Conservation (phyloP, 1,140 invertebrate species). For the Nasonia giraulti region DNA sequence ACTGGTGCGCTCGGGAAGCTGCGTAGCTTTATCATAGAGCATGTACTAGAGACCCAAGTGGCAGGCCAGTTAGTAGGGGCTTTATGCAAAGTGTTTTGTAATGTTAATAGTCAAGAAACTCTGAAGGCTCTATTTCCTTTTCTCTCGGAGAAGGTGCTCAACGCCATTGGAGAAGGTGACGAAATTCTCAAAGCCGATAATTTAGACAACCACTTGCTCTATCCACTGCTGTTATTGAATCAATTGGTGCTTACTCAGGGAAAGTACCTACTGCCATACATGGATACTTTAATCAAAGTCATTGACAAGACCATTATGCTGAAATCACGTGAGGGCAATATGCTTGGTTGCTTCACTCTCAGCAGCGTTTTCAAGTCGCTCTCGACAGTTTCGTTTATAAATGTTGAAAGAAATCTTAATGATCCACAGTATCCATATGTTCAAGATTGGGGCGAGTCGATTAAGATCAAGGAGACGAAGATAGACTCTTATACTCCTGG, state of each 20-base stretch:
- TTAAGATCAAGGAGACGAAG: slow-evolving; percentile 79
- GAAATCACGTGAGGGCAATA: slow-evolving; percentile 78
- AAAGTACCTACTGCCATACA: slow-evolving; percentile 77
- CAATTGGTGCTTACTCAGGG: slow-evolving; percentile 82
- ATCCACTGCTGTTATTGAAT: slow-evolving; percentile 85
- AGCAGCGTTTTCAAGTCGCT: slow-evolving; percentile 76
- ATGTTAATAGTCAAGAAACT: slow-evolving; percentile 79
- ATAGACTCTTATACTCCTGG: slow-evolving; percentile 87
- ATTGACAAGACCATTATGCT: slow-evolving; percentile 79
- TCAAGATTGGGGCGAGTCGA: slow-evolving; percentile 87
- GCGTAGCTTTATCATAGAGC: slow-evolving; percentile 81
- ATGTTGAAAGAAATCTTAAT: slow-evolving; percentile 77
- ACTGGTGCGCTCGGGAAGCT: slow-evolving; percentile 84
- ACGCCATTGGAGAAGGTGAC: slow-evolving; percentile 75
- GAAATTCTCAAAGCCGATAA: slow-evolving; percentile 79
- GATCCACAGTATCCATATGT: slow-evolving; percentile 82
- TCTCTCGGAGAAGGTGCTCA: slow-evolving; percentile 78
- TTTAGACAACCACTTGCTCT: slow-evolving; percentile 86
- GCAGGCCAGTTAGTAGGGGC: slow-evolving; percentile 84
- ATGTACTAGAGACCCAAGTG: slow-evolving; percentile 87
- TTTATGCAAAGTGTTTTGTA: slow-evolving; percentile 80
- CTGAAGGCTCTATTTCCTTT: slow-evolving; percentile 83
- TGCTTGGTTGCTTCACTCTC: slow-evolving; percentile 74
- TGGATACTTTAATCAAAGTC: slow-evolving; percentile 77
- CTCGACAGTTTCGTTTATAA: slow-evolving; percentile 78